Evolutionary conservation across 2,113 vertebrate species (phyloP), one percentile per base, ranked within the genome.

Genomic region (Lagopus muta): DNA sequence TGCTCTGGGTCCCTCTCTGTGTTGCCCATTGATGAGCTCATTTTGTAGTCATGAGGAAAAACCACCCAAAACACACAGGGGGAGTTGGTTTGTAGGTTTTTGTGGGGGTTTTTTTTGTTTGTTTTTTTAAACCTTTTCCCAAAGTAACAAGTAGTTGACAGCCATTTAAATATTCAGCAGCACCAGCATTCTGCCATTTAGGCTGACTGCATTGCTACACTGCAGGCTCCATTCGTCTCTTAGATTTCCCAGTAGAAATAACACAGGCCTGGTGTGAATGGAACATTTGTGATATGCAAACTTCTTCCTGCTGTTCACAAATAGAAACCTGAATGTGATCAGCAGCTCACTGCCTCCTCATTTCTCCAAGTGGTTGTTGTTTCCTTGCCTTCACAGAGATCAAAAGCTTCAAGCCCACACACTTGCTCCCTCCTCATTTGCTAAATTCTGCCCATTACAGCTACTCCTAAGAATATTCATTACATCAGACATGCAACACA

Each of bases 221-320:
- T 22, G 50, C 45, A 79, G 58, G 88, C 95, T 82, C 55, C 1
- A 25, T 16, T 89, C 67, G 69, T 36, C 77, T 67, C 82, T 18
- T 50, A 13, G 77, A 87, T 95, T 89, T 93, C 93, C 92, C 93
- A 66, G 89, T 84, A 93, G 92, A 76, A 92, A 85, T 40, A 72
- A 92, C 88, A 40, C 82, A 20, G 73, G 61, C 5, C 91, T 87
- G 86, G 86, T 92, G 89, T 73, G 84, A 96, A 84, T 57, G 36
- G 86, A 94, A 69, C 74, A 42, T 62, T 92, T 57, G 73, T 16
- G 80, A 90, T 57, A 78, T 92, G 86, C 90, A 84, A 84, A 77
- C 70, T 34, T 77, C 60, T 65, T 50, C 72, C 92, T 90, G 93
- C 93, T 93, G 92, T 54, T 94, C 85, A 17, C 13, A 6, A 48